Evolutionary conservation across 2,113 vertebrate species (phyloP).

Genomic region (Prionailurus viverrinus): DNA sequence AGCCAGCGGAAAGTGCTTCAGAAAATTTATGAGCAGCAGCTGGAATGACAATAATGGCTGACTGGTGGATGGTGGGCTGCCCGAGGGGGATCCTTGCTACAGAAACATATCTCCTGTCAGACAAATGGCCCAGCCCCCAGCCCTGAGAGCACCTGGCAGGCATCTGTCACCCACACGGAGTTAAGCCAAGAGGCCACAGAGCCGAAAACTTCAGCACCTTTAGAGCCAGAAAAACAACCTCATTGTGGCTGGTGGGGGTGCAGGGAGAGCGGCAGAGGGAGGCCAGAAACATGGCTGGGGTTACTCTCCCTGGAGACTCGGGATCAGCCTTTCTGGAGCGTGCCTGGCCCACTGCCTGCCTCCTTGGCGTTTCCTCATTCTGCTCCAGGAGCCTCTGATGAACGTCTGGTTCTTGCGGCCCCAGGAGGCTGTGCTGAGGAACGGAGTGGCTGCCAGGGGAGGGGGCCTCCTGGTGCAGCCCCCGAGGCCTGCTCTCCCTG

Average conservation of each 20-base stretch:
- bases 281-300: not conserved
- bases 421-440: not conserved
- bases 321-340: constrained; percentile 35
- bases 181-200: constrained; percentile 29
- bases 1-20: constrained; percentile 63
- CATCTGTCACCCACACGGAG: constrained; percentile 56
- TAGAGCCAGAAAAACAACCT: constrained; percentile 36
- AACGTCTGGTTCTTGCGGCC: not conserved
- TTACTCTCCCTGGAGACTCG: not conserved
- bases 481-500: not conserved
- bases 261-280: not conserved
- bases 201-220: constrained; percentile 17
- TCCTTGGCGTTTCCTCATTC: not conserved
- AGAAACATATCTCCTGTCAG: constrained; percentile 67
- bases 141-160: constrained; percentile 66
- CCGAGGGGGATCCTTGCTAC: constrained; percentile 61
- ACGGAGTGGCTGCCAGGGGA: not conserved
- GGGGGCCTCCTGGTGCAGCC: not conserved
- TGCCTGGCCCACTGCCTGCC: not conserved
- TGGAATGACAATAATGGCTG: constrained; percentile 75
- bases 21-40: constrained; percentile 79
- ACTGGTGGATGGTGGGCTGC: constrained; percentile 72
- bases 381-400: not conserved
- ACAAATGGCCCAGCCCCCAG: constrained; percentile 44
- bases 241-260: not conserved